These are phyloP conservation scores for Oconnorella tubifera DNA, from an alignment of 2,888 invertebrate species.

Conservation along the genomic window DNA sequence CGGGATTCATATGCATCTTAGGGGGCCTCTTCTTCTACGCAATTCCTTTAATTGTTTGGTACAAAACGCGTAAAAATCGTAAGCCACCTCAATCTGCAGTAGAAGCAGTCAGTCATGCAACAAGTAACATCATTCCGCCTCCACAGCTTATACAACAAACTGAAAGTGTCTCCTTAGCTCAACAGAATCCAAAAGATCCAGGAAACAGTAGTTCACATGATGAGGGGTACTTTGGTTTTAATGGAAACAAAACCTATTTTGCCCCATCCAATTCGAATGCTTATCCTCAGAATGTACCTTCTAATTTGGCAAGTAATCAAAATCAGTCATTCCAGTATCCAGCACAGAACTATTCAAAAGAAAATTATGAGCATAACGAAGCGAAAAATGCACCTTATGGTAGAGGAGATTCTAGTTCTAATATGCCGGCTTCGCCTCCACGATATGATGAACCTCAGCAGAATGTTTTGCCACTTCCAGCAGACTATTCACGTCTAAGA, in stretches of 20 bases:
- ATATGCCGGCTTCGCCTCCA: background rate
- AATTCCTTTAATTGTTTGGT: constrained; percentile 1
- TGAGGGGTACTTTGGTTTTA: too few species aligned
- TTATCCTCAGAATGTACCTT: background rate
- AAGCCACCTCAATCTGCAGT: background rate
- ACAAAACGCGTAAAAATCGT: background rate
- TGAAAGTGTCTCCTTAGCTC: background rate
- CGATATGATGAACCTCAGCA: background rate
- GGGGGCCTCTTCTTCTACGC: constrained; percentile 14
- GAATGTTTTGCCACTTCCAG: background rate
- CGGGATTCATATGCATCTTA: constrained; percentile 10
- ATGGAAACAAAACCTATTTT: too few species aligned
- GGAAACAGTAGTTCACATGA: too few species aligned
- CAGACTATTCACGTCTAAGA: too few species aligned
- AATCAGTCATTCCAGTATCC: background rate
- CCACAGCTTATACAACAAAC: background rate
- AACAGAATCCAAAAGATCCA: background rate
- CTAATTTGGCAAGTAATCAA: too few species aligned
- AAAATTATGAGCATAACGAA: too few species aligned
- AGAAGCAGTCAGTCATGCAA: background rate
- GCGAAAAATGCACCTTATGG: too few species aligned
- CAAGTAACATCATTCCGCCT: background rate
- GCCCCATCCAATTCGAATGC: background rate
- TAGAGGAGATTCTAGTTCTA: background rate
- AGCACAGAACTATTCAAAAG: too few species aligned